These are phyloP conservation scores for Muntiacus muntjak DNA, from an alignment of 2,113 vertebrate species.

Conservation along the genomic window DNA sequence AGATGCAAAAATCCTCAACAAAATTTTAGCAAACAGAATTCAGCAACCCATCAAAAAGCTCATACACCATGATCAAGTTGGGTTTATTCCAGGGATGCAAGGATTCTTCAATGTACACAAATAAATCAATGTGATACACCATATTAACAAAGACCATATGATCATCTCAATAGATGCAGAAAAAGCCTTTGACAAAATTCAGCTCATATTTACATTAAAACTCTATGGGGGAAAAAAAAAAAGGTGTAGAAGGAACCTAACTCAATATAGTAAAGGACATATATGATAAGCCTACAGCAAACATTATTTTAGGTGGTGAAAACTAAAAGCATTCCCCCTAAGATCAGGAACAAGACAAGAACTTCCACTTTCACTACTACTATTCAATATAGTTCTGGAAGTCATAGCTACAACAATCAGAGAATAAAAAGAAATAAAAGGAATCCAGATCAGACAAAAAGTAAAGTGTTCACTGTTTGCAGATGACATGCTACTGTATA, in stretches of 20 bases:
- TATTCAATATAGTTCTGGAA: background rate
- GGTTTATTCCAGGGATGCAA: background rate
- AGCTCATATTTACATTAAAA: too few species aligned
- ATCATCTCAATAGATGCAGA: background rate
- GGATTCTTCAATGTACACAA: background rate
- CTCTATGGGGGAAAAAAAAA: too few species aligned
- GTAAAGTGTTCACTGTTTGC: background rate
- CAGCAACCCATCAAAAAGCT: background rate
- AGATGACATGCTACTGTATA: background rate
- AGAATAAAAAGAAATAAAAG: background rate
- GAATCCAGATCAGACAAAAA: background rate
- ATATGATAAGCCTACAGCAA: background rate
- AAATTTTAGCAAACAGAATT: too few species aligned
- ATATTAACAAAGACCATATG: background rate
- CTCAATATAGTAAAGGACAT: background rate
- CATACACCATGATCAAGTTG: background rate
- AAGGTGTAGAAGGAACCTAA: background rate
- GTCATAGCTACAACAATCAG: background rate
- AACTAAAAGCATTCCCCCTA: background rate
- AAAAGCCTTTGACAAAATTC: too few species aligned
- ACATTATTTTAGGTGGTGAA: background rate
- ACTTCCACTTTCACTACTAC: background rate
- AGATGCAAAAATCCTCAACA: too few species aligned
- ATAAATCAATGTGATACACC: background rate
- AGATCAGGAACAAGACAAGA: background rate